Base-by-base conservation (phyloP, 2,888 invertebrate genomes). In the Ferdinandea cuprea region DNA sequence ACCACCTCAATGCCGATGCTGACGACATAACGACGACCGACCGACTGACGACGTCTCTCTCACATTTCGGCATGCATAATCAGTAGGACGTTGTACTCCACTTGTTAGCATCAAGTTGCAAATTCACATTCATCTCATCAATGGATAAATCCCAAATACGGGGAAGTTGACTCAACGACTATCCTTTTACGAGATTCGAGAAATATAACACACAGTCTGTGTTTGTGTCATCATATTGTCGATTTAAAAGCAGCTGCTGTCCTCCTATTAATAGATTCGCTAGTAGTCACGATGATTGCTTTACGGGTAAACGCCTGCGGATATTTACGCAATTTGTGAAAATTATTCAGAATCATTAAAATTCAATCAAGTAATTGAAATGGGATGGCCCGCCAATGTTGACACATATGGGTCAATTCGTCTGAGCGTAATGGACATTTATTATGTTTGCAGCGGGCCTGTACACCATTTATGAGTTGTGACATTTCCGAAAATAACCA, bases 341-440 rank as follows among this genome's bases (percentile, higher is more conserved):
- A 2, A 59, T 42, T 50, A 21, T 58, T 17, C 40, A 58, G 15
- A 59, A 40, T 59, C 59, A 71, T 71, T 71, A 71, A 71, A 59
- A 59, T 50, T 50, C 71, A 59, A 71, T 71, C 59, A 59, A 59
- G 40, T 59, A 71, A 59, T 71, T 46, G 32, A 52, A 71, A 30
- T 32, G 32, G 50, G 17, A 40, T 50, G 59, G 17, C 35, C 17
- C 35, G 25, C n/a, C 25, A 35, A 17, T 48, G 35, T 58, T 35
- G 44, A 44, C 46, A 66, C 66, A 42, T 48, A 46, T 56, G 32
- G 28, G 19, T 48, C 37, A 68, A 56, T 30, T 44, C 42, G 7
- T 30, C 1, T 11, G 15, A 3, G 19, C 19, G 5, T 25, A 9
- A 40, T 13, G 40, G 13, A 7, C 15, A 17, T n/a, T 35, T 13